A percentile compares a stretch with the other conserved stretches of the same genome.
These are phyloP conservation scores for Phocides pigmalion DNA, from an alignment of 1,140 invertebrate species.

Conservation along the genomic window DNA sequence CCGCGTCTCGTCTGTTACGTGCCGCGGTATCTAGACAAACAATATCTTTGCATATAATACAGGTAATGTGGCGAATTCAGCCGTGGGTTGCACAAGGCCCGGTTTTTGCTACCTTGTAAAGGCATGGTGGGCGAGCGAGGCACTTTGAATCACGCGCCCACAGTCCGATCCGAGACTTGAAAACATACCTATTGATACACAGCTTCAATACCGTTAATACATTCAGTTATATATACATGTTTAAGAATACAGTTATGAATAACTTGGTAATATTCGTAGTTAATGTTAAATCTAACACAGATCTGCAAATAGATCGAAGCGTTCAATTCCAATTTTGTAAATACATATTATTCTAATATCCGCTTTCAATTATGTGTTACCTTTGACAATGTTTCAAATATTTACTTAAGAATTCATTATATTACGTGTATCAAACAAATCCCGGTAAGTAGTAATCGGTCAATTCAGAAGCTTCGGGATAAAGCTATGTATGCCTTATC, in stretches of 20 bases:
- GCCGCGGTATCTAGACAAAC: not conserved
- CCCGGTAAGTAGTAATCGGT: too few relatives aligned
- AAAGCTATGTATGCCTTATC: too few relatives aligned
- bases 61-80: conserved; percentile 33
- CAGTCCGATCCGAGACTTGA: conserved; percentile 46
- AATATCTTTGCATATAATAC: conserved; percentile 4
- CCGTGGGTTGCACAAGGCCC: conserved; percentile 71
- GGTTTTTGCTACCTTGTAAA: conserved; percentile 63
- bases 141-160: conserved; percentile 75
- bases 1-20: too few relatives aligned
- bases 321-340: not conserved
- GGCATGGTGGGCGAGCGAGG: conserved; percentile 61
- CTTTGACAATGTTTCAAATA: too few relatives aligned
- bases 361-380: too few relatives aligned
- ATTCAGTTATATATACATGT: too few relatives aligned
- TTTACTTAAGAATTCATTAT: too few relatives aligned
- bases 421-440: too few relatives aligned
- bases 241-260: conserved; percentile 1
- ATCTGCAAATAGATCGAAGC: not conserved
- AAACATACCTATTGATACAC: conserved; percentile 14
- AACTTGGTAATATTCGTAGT: not conserved
- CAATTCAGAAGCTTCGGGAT: too few relatives aligned
- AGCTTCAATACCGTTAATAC: conserved; percentile 18
- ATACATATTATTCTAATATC: too few relatives aligned
- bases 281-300: not conserved